Percentiles rank a stretch among this genome's conserved stretches.
phyloP scores from a whole-genome alignment of 1,140 invertebrate genomes.

The Macrobrachium rosenbergii region DNA sequence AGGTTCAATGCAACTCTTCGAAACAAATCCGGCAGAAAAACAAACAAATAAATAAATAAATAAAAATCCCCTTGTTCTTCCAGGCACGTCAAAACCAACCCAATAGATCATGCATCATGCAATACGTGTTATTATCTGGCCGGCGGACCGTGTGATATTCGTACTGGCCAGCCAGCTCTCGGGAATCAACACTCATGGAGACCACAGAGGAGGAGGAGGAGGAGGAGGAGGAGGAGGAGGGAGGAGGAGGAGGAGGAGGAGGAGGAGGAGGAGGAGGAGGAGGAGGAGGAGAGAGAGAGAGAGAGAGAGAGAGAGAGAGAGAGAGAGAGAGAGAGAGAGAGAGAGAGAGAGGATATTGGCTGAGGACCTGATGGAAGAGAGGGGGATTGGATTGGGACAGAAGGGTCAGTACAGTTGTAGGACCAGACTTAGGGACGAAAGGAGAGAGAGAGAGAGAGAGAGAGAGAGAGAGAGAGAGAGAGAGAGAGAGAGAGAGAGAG shows the following conservation, averaged over 20 bases:
- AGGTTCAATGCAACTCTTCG: too few species aligned
- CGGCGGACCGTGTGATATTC: too few species aligned
- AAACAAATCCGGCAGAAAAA: too few species aligned
- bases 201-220: background rate
- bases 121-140: too few species aligned
- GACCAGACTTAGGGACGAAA: constrained; percentile 4
- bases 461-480: background rate
- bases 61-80: too few species aligned
- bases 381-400: background rate
- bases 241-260: too few species aligned
- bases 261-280: background rate
- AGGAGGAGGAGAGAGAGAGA: background rate
- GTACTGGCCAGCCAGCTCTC: too few species aligned
- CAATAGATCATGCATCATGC: too few species aligned
- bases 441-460: constrained; percentile 1
- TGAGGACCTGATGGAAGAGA: background rate
- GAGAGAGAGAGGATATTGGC: background rate
- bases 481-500: background rate
- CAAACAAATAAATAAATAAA: too few species aligned
- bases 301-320: background rate
- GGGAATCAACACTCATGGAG: background rate
- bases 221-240: background rate
- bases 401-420: background rate
- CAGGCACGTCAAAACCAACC: too few species aligned
- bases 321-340: too few species aligned